phyloP scores from a whole-genome alignment of 2,797 vertebrate genomes.

The Rhabdophis nuchalis region DNA sequence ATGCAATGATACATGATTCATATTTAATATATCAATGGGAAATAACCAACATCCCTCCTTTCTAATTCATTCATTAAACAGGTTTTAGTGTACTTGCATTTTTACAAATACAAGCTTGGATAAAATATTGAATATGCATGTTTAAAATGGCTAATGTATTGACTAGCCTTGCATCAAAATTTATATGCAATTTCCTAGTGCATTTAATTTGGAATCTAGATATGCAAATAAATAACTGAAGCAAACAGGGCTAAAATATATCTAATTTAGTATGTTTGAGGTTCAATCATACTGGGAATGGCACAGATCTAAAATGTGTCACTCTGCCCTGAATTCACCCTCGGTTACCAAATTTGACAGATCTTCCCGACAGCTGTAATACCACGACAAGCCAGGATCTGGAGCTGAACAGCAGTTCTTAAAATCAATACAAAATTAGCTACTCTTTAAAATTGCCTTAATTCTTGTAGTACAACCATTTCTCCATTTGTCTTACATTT shows the following conservation, averaged over 20 bases:
- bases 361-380: constrained; percentile 18
- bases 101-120: background rate
- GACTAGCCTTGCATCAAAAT: background rate
- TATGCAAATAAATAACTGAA: background rate
- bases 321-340: background rate
- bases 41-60: background rate
- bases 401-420: constrained; percentile 31
- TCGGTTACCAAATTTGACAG: fast-evolving
- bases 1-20: background rate
- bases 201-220: background rate
- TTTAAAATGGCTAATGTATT: background rate
- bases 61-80: background rate
- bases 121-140: background rate
- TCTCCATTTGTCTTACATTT: background rate
- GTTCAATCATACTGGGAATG: background rate
- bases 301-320: background rate
- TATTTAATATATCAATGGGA: background rate
- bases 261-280: background rate
- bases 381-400: constrained; percentile 28
- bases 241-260: background rate
- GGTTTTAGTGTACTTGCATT: background rate
- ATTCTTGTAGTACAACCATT: constrained; percentile 47
- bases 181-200: background rate
- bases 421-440: background rate
- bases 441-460: constrained; percentile 27